Evolutionary conservation across 2,888 invertebrate species (phyloP).

Genomic region (Chrysopilus asiliformis): DNA sequence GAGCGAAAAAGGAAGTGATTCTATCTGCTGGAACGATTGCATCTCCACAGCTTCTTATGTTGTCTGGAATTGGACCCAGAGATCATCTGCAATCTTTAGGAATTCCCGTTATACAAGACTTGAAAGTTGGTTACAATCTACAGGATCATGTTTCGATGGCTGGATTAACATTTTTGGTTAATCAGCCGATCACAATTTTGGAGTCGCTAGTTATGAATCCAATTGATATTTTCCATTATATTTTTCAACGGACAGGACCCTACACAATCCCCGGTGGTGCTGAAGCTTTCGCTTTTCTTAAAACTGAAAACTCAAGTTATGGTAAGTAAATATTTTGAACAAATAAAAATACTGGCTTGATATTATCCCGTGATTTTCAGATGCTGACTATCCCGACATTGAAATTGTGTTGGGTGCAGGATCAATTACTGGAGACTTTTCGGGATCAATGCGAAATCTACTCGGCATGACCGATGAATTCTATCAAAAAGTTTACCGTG

Average conservation of each 20-base stretch:
- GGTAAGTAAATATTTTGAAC: slow-evolving; percentile 17
- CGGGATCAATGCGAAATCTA: slow-evolving; percentile 50
- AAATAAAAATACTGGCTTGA: neutral
- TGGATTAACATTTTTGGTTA: slow-evolving; percentile 57
- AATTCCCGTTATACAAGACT: slow-evolving; percentile 50
- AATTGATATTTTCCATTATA: slow-evolving; percentile 46
- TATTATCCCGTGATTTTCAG: slow-evolving; percentile 14
- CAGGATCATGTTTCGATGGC: slow-evolving; percentile 69
- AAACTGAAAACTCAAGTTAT: slow-evolving; percentile 44
- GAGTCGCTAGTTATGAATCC: slow-evolving; percentile 45
- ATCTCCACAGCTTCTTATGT: slow-evolving; percentile 73
- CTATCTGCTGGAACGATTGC: slow-evolving; percentile 70
- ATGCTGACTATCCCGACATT: slow-evolving; percentile 53
- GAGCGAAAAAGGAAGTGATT: slow-evolving; percentile 61
- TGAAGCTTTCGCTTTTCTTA: slow-evolving; percentile 59
- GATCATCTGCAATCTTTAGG: slow-evolving; percentile 44
- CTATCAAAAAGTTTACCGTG: slow-evolving; percentile 32
- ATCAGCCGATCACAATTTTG: slow-evolving; percentile 51
- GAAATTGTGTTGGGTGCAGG: slow-evolving; percentile 70
- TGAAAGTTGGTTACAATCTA: slow-evolving; percentile 67
- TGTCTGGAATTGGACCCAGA: slow-evolving; percentile 66
- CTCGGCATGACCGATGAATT: slow-evolving; percentile 42
- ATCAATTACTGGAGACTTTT: slow-evolving; percentile 57
- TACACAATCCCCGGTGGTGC: slow-evolving; percentile 66
- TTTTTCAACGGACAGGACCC: slow-evolving; percentile 50